phyloP scores from a whole-genome alignment of 2,888 invertebrate species.

The Listrodromus nycthemerus region DNA sequence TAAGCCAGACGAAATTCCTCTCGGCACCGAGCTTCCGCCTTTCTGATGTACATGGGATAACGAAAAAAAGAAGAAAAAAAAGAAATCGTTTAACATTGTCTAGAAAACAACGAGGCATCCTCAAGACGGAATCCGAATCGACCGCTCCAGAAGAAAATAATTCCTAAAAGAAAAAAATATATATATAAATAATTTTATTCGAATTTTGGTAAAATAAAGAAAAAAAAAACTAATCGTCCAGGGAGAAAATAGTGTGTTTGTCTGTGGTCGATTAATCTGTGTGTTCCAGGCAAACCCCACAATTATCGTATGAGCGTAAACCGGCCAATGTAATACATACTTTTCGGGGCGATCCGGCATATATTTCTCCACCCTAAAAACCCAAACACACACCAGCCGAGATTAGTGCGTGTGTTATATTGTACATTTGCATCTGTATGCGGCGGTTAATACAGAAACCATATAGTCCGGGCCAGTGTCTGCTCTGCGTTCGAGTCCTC shows the following conservation, averaged over 20 bases:
- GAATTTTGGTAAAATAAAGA: not conserved
- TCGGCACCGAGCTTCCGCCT: not conserved
- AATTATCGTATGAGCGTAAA: not conserved
- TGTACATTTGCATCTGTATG: conserved; percentile 54
- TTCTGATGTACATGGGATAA: not conserved
- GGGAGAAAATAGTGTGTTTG: not conserved
- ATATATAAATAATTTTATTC: not conserved
- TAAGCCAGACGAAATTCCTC: not conserved
- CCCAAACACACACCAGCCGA: not conserved
- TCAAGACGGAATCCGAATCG: no score
- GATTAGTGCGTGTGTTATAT: conserved; percentile 16
- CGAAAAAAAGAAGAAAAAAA: not conserved
- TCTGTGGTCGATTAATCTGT: not conserved
- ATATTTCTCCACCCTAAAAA: not conserved
- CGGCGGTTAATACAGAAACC: conserved; percentile 49
- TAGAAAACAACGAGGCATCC: no score
- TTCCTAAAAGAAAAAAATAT: no score
- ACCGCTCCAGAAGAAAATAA: no score
- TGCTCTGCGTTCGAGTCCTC: conserved; percentile 52
- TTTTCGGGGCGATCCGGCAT: not conserved
- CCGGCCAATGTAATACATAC: conserved; percentile 3
- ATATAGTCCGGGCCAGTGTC: conserved; percentile 52
- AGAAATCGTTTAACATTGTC: not conserved
- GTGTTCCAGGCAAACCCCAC: not conserved
- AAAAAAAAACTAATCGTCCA: not conserved